Evolutionary conservation across 2,113 vertebrate species (phyloP).

Genomic region (Stictonetta naevosa): DNA sequence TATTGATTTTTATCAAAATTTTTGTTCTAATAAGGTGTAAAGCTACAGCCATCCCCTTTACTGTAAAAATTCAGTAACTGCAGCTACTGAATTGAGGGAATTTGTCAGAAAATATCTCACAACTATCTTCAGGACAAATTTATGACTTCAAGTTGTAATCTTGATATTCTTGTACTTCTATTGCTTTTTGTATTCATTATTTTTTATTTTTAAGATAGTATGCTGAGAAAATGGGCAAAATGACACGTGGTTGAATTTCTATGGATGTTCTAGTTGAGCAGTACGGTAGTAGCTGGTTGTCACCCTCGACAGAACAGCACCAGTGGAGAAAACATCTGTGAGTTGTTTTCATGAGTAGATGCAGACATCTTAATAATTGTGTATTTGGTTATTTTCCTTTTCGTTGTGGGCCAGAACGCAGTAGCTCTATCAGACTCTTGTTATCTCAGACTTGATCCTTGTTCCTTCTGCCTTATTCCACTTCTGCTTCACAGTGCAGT

Average conservation of each 20-base stretch:
- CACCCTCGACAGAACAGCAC: background rate
- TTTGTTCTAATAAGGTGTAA: background rate
- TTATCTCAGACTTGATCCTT: background rate
- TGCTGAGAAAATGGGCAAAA: background rate
- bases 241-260: background rate
- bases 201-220: background rate
- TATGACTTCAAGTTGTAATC: background rate
- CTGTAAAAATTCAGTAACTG: background rate
- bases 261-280: background rate
- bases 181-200: no score
- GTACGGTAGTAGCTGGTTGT: background rate
- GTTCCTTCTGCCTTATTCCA: background rate
- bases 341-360: background rate
- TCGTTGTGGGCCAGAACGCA: background rate
- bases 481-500: background rate
- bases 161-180: background rate
- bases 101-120: background rate
- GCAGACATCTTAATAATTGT: background rate
- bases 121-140: background rate
- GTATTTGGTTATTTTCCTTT: background rate
- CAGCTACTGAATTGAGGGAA: background rate
- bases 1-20: background rate
- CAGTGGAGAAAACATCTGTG: background rate
- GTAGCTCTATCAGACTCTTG: background rate
- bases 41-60: background rate